A percentile compares a stretch with the other conserved stretches of the same genome.
Evolutionary conservation across 2,888 invertebrate species (phyloP).

Genomic region (Ormyrus labotus): DNA sequence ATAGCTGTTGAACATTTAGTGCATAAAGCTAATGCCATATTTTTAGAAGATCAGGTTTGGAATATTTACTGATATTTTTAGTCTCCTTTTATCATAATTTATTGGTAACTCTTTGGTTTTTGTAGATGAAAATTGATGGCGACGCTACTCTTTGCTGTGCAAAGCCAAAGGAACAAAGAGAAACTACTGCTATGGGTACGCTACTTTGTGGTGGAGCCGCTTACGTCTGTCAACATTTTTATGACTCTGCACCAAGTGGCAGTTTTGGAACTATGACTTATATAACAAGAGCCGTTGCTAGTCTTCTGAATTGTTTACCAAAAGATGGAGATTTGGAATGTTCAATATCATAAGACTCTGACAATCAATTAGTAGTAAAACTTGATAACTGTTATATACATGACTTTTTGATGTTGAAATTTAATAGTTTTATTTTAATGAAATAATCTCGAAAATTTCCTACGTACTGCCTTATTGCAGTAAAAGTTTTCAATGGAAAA

Average conservation of each 20-base stretch:
- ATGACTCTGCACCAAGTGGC: slow-evolving; percentile 98
- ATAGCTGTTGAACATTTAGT: slow-evolving; percentile 95
- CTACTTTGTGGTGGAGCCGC: slow-evolving; percentile 94
- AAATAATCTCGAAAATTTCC: slow-evolving; percentile 2
- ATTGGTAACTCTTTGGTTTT: slow-evolving; percentile 8
- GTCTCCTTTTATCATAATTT: not conserved
- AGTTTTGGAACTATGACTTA: slow-evolving; percentile 99
- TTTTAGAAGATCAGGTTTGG: slow-evolving; percentile 94
- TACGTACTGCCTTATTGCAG: slow-evolving; percentile 14
- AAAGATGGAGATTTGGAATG: slow-evolving; percentile 89
- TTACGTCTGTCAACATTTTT: slow-evolving; percentile 96
- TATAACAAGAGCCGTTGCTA: slow-evolving; percentile 89
- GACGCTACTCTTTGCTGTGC: slow-evolving; percentile 97
- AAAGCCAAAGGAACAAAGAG: slow-evolving; percentile 81
- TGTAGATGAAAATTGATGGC: slow-evolving; percentile 88
- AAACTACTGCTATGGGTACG: slow-evolving; percentile 81
- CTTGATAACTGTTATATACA: slow-evolving; percentile 29
- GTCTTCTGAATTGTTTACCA: slow-evolving; percentile 85
- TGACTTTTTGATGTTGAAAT: slow-evolving; percentile 25
- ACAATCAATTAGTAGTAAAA: slow-evolving; percentile 15
- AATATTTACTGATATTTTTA: not conserved
- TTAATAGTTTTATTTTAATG: slow-evolving; percentile 31
- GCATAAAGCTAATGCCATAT: slow-evolving; percentile 94
- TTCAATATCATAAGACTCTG: slow-evolving; percentile 77
- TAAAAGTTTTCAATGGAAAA: slow-evolving; percentile 23